Base-by-base conservation (phyloP, 2,888 invertebrate genomes). In the Ephialtes manifestator region DNA sequence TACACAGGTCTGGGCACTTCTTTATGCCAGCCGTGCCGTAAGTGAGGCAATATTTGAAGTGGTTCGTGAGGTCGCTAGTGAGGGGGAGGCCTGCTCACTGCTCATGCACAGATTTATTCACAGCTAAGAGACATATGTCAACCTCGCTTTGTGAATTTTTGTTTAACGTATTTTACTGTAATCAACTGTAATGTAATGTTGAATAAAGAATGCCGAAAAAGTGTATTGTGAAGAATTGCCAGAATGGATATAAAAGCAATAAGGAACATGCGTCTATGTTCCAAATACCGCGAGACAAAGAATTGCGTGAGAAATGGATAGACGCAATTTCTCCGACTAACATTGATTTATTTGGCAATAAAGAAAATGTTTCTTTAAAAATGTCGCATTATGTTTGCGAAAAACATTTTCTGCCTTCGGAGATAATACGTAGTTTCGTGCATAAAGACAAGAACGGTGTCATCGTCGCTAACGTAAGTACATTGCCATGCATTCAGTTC, bases 391-490 rank as follows among this genome's bases (percentile, higher is more conserved):
- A 15, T 58, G 58, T 58, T 58, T 67, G 43, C 46, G 67, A 65
- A 43, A 65, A 65, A 65, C 65, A 46, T 67, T 67, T 67, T 20
- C 35, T 15, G 4, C 18, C 20, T n/a, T 67, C 67, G 2, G 67
- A 67, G 1, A 67, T 67, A 5, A 2, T 43, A 43, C 67, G 67
- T 13, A n/a, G 24, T 46, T 46, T 20, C 46, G 20, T 67, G n/a
- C 67, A 67, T 39, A 43, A 20, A 67, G 67, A 67, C 24, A 39
- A 4, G 4, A 20, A 67, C 20, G 67, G 67, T 43, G 24, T 43
- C 18, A 67, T 67, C 67, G 43, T 67, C 20, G 67, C 67, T 20
- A 67, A 67, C 43, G 43, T 39, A 67, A 67, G 67, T 46, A 20
- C 8, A 39, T 39, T 31, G 31, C 31, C 31, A 31, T 8, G 35